Evolutionary conservation across 2,888 invertebrate species (phyloP), one percentile per base, ranked within the genome.

Genomic region (Chaitophorus viminalis): DNA sequence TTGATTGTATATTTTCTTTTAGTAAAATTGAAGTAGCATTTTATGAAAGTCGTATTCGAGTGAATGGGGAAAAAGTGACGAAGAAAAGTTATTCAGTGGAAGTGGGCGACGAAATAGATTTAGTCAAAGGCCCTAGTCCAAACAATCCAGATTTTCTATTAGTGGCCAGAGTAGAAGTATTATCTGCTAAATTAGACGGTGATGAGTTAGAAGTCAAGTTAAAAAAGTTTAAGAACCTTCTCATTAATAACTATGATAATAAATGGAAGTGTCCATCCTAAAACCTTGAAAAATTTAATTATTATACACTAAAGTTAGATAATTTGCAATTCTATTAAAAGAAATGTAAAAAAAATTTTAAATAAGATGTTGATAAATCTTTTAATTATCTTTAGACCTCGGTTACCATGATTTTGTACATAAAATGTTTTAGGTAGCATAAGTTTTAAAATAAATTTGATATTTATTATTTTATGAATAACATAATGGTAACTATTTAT

Each of bases 11-110:
- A 74, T 5, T 60, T 90, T 89, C 88, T 92, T 93, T 90, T 91
- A 96, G 96, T 91, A 97, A 96, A 94, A 93, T 96, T 74, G 97
- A 97, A 91, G 93, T 93, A 83, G 92, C 94, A 81, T 96, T 97
- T 91, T 97, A 96, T 92, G 95, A 95, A 90, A 95, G 95, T 90
- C 95, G 94, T 92, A 94, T 97, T 89, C 93, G 96, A 90, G 91
- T 96, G 0, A 97, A 97, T 92, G 96, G 96, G 11, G 93, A 93
- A 89, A 96, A 95, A 91, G 91, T 96, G 0, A 89, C 92, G 68
- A 97, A 97, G 91, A 97, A 97, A 92, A 95, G 96, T 91, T 91
- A 91, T 29, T 91, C 92, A 90, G 95, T 95, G 0, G 91, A 91
- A 90, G 90, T 93, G 89, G 95, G 95, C 21, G 96, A 96, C 92